These are phyloP conservation scores for Epinotia bilunana DNA, from an alignment of 2,888 invertebrate genomes.

Conservation along the genomic window DNA sequence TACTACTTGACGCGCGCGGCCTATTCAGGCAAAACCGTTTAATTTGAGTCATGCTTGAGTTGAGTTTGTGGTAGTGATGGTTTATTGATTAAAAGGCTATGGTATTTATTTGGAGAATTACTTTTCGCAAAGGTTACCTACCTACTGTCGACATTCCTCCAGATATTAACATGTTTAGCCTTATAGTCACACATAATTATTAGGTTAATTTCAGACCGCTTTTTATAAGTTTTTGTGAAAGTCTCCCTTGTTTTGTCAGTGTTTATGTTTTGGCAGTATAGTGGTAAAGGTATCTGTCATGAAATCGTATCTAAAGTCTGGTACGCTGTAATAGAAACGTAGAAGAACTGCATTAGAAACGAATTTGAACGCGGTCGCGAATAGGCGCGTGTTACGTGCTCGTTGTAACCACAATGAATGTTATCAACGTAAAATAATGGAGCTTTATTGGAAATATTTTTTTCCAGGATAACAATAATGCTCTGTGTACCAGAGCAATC, in stretches of 20 bases:
- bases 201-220: no score
- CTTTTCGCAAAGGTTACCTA: no score
- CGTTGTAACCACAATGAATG: constrained; percentile 39
- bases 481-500: constrained; percentile 17
- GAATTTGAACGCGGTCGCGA: not conserved
- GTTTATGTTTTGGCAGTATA: no score
- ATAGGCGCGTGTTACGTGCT: constrained; percentile 24
- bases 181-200: no score
- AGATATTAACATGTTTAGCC: no score
- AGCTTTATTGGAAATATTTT: constrained; percentile 32
- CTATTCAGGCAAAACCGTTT: constrained; percentile 19
- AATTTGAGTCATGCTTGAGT: constrained; percentile 14
- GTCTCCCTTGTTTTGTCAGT: no score
- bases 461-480: constrained; percentile 32
- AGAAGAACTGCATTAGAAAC: constrained; percentile 6
- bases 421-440: constrained; percentile 43
- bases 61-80: not conserved
- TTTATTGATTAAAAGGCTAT: not conserved
- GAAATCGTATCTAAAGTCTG: not conserved
- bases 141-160: no score
- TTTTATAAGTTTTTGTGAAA: no score
- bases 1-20: constrained; percentile 3
- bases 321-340: not conserved
- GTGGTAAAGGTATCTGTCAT: not conserved
- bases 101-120: no score